Evolutionary conservation across 2,113 vertebrate species (phyloP).

Genomic region (pig (Sus scrofa)): DNA sequence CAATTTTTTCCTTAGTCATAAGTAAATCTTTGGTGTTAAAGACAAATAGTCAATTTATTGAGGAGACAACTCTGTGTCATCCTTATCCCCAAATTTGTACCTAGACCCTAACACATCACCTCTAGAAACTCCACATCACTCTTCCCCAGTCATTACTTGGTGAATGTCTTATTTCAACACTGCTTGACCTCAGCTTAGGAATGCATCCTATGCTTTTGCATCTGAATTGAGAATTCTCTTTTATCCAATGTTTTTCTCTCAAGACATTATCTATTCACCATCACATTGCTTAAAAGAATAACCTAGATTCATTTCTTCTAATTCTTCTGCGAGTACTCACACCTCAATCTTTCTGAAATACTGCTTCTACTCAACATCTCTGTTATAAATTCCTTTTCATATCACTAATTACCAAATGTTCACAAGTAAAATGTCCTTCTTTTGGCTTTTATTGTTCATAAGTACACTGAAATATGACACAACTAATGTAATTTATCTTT

Average conservation of each 20-base stretch:
- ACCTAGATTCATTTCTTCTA: neutral
- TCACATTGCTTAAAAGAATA: neutral
- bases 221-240: neutral
- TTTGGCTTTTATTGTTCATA: neutral
- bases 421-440: neutral
- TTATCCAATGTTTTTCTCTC: neutral
- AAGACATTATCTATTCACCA: neutral
- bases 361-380: neutral
- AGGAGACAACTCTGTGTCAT: neutral
- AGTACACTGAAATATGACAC: neutral
- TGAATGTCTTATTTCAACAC: neutral
- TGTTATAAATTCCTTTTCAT: neutral
- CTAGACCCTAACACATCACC: fast-evolving
- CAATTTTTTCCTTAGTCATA: neutral
- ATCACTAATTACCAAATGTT: neutral
- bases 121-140: neutral
- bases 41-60: neutral
- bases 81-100: neutral
- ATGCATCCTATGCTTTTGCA: neutral
- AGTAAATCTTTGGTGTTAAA: neutral
- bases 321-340: neutral
- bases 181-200: neutral
- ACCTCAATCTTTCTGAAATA: neutral
- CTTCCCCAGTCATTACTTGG: neutral
- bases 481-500: neutral